These are phyloP conservation scores for Pseudonaja textilis DNA, from an alignment of 2,113 vertebrate genomes.

Conservation along the genomic window DNA sequence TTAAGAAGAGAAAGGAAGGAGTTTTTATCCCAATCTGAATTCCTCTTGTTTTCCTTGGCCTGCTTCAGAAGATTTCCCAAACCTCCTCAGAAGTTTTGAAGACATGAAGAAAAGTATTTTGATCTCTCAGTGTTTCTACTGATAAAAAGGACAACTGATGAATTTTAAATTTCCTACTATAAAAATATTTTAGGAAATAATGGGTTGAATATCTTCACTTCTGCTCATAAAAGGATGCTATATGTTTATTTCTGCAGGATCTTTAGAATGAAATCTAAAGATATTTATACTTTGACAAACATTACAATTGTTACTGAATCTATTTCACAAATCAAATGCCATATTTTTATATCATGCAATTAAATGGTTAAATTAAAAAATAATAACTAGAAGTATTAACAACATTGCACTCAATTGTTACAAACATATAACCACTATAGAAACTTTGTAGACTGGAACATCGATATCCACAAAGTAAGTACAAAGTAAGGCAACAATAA, in stretches of 20 bases:
- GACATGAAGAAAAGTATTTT: background rate
- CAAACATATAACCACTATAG: background rate
- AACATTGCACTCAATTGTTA: background rate
- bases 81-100: background rate
- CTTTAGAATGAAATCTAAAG: background rate
- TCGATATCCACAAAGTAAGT: background rate
- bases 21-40: background rate
- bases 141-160: background rate
- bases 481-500: background rate
- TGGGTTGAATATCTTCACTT: background rate
- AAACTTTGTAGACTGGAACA: background rate
- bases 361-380: background rate
- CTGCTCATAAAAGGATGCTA: background rate
- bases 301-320: background rate
- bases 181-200: background rate
- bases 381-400: background rate
- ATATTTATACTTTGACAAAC: background rate
- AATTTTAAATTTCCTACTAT: background rate
- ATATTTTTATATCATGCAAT: background rate
- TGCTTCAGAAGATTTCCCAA: background rate
- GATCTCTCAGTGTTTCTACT: background rate
- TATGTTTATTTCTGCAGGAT: background rate
- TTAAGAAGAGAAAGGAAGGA: background rate
- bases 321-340: background rate
- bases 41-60: background rate